Evolutionary conservation across 2,797 vertebrate species (phyloP), one percentile per base, ranked within the genome.

Genomic region (Spondyliosoma cantharus): DNA sequence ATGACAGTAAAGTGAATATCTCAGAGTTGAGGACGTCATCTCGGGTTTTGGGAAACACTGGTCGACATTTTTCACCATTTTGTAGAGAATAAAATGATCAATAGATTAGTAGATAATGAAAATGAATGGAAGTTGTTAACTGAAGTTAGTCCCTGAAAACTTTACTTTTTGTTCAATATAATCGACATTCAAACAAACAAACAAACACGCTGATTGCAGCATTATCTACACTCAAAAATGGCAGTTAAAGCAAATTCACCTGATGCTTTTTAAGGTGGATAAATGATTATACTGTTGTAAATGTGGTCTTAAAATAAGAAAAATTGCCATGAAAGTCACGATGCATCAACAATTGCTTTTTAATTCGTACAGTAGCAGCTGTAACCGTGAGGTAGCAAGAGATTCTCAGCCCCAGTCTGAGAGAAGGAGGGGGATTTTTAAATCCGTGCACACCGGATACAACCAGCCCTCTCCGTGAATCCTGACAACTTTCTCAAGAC

Each of bases 401-500:
- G 58, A 82, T 81, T 76, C 73, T 24, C 69, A 78, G 65, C 17
- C 60, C 22, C 24, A 0, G 12, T 65, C 2, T 43, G 60, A 54
- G 60, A 1, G 43, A 67, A 61, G 80, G 61, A 73, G 68, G 87
- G 83, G 86, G 86, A 87, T 86, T 92, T 90, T 83, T 81, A 65
- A 90, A 84, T 74, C 54, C 19, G 37, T 50, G 46, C 66, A 45
- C 60, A 82, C 72, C 79, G 68, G 88, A 92, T 86, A 74, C 59
- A 72, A 87, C 58, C 76, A 66, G 62, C 71, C 74, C 46, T 78
- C 61, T 62, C 25, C 61, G 62, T 72, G 78, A 82, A 80, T 86
- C 78, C 63, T 78, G 53, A 86, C 83, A 84, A 82, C 80, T 89
- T 91, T 91, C 87, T 87, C 86, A 93, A 86, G 82, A 45, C 46